Base-by-base conservation (phyloP, 1,140 invertebrate species). In the Lycorma delicatula region DNA sequence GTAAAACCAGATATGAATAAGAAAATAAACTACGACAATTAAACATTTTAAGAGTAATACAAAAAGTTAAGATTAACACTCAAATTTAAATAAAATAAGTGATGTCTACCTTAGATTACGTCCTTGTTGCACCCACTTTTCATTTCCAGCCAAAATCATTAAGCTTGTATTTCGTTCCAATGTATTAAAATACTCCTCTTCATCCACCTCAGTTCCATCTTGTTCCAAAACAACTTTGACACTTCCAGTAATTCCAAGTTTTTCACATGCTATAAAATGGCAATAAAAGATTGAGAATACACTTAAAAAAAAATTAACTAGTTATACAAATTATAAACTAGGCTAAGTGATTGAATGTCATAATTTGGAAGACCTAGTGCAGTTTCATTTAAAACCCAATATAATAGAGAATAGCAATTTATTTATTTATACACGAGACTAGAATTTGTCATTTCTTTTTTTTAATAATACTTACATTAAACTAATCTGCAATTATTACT, bases 141-240 rank as follows among this genome's bases (percentile, higher is more conserved):
- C 59, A 53, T 63, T 60, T 6, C 44, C 20, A 38, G 57, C 79
- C 22, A 91, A 75, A 6, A 89, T 77, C 83, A 92, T 91, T 60
- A 92, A 74, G 66, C 80, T 83, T 6, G 87, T 89, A 65, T 91
- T 87, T 58, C 80, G 82, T 65, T 91, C 87, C 50, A 91, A 73
- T 1, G 87, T 91, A 29, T 81, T 83, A 70, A 91, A 91, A 71
- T 91, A 91, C 68, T 91, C 88, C 70, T 91, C 87, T 66, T 90
- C 88, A 63, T 92, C 89, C 29, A 92, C 86, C 77, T 91, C 89
- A 1, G 89, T 92, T 68, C 79, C 89, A 73, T 92, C 89, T 56
- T 79, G 82, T 68, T 92, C 89, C 59, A 92, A 72, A 27, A 90
- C 85, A 36, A 89, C 81, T 49, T 83, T 87, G n/a, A 87, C 73